Evolutionary conservation across 1,140 invertebrate species (phyloP).

Genomic region (Wasmannia auropunctata): DNA sequence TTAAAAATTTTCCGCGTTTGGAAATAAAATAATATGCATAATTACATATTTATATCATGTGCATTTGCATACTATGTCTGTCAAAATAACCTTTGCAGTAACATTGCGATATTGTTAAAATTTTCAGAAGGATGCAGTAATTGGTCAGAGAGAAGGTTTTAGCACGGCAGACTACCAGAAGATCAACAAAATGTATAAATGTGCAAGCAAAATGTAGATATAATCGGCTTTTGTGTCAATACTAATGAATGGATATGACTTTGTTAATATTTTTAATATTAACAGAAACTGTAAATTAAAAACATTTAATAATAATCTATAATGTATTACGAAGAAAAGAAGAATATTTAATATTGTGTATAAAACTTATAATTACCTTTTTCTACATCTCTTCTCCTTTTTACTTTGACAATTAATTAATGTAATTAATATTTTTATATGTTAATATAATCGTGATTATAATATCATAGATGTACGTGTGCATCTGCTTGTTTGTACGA

Average conservation of each 20-base stretch:
- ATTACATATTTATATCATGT: too few species aligned
- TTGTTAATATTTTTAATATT: not conserved
- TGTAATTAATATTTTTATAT: too few species aligned
- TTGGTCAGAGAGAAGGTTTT: slow-evolving; percentile 90
- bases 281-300: not conserved
- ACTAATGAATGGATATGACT: not conserved
- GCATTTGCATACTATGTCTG: too few species aligned
- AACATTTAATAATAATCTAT: not conserved
- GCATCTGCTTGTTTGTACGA: too few species aligned
- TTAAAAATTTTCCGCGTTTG: too few species aligned
- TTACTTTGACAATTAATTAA: too few species aligned
- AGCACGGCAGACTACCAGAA: slow-evolving; percentile 90
- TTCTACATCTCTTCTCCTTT: too few species aligned
- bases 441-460: too few species aligned
- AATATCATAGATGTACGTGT: too few species aligned
- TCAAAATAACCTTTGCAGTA: slow-evolving; percentile 51
- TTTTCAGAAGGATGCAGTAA: slow-evolving; percentile 68
- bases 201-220: slow-evolving; percentile 75
- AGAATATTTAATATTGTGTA: not conserved
- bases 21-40: too few species aligned
- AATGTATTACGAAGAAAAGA: not conserved
- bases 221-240: not conserved
- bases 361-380: too few species aligned
- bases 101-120: slow-evolving; percentile 66
- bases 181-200: slow-evolving; percentile 91